Percentiles rank a stretch among this genome's conserved stretches.
Evolutionary conservation across 23 tunicate species (phyloP).

Genomic region (Oikopleura dioica): DNA sequence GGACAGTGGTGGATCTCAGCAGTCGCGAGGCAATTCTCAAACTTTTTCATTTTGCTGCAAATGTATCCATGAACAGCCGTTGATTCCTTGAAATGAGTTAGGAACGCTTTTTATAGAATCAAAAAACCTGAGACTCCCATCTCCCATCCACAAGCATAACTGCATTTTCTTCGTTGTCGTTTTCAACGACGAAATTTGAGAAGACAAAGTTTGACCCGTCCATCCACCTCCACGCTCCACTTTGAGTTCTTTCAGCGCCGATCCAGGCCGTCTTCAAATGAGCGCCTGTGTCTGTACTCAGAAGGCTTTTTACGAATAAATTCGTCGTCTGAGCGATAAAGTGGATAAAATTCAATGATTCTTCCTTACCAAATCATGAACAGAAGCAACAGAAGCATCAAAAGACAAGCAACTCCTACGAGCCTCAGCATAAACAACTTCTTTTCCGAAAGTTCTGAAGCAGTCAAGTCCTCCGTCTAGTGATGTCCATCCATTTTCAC

Average conservation of each 20-base stretch:
- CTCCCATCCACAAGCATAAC: background rate
- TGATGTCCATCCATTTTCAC: background rate
- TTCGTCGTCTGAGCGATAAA: too few relatives aligned
- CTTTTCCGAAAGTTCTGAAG: too few relatives aligned
- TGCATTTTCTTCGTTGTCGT: background rate
- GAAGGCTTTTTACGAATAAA: background rate
- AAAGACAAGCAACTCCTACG: too few relatives aligned
- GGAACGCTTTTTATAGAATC: too few relatives aligned
- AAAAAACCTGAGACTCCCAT: too few relatives aligned
- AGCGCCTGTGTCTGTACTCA: background rate
- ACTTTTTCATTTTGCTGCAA: background rate
- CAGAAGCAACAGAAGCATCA: too few relatives aligned
- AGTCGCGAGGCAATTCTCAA: background rate
- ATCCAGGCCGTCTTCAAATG: background rate
- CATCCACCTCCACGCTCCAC: background rate
- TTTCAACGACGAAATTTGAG: background rate
- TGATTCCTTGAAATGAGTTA: background rate
- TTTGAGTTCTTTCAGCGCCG: background rate
- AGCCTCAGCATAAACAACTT: too few relatives aligned
- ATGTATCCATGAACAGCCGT: background rate
- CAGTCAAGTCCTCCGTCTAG: background rate
- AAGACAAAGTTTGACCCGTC: background rate
- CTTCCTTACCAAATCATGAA: too few relatives aligned
- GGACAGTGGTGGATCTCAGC: slow-evolving; percentile 23
- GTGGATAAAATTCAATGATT: too few relatives aligned